Evolutionary conservation across 2,888 invertebrate genomes (phyloP), one percentile per base, ranked within the genome.

Genomic region (Tyria jacobaeae): DNA sequence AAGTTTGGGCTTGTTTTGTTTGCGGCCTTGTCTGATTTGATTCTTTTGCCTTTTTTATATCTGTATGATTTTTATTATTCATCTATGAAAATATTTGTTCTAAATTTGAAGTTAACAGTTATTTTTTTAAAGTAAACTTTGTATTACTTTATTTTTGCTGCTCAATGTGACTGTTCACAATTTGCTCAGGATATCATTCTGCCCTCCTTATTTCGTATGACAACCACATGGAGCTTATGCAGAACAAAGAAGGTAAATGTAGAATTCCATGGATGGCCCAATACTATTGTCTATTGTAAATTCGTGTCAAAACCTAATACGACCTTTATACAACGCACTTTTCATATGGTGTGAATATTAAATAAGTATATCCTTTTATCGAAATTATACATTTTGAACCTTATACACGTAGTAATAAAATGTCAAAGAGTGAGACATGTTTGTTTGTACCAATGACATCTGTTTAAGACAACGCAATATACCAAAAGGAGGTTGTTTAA

Each of bases 401-500:
- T 88, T 89, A 86, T 66, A 51, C 31, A 63, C 39, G 60, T 79
- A 25, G 69, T 41, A 79, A 84, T 83, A 86, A 81, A 78, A 82
- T 69, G 75, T 75, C 75, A 77, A 78, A 83, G 77, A 73, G 62
- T 76, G 80, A 77, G 79, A 83, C 75, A 78, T 81, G 75, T 81
- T 84, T 84, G 83, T 86, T 86, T 86, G 84, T 83, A 76, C 78
- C 80, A 85, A 82, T 87, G 90, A 89, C 90, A 90, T 91, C 83
- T 91, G 89, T 86, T 87, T 72, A 78, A 88, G 85, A 87, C 86
- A 83, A 83, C 85, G 85, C 87, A 85, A 86, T 89, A 87, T 86
- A 88, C 87, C 82, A 86, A 89, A 89, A 88, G 85, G 81, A 86
- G 89, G 87, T 92, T 92, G 92, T 92, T 93, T 92, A 91, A 92